phyloP scores from a whole-genome alignment of 2,888 invertebrate species.

The Pachycephus smyrnensis region DNA sequence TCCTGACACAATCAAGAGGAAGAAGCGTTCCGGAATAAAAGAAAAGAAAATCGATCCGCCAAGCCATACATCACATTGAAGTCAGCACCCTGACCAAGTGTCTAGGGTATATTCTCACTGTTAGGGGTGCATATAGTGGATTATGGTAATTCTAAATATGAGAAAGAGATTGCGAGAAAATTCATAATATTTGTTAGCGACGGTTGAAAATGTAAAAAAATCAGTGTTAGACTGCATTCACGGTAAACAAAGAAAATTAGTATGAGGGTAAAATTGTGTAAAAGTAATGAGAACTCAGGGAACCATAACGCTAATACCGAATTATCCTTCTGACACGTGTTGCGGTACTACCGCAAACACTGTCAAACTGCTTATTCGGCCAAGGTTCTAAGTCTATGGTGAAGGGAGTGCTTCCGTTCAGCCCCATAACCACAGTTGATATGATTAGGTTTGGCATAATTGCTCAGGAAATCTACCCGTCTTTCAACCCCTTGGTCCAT shows the following conservation, averaged over 20 bases:
- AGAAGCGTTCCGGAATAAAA: neutral
- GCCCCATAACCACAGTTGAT: slow-evolving; percentile 31
- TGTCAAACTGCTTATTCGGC: slow-evolving; percentile 1
- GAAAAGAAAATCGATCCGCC: neutral
- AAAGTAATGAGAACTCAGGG: neutral
- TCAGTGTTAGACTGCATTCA: neutral
- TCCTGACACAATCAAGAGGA: neutral
- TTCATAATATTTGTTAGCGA: neutral
- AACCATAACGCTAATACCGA: too few species aligned
- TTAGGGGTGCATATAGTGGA: neutral
- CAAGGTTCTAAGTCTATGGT: neutral
- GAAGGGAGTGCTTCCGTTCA: slow-evolving; percentile 15
- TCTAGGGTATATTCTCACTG: neutral
- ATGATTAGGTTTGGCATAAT: slow-evolving; percentile 37
- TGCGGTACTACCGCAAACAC: slow-evolving; percentile 32
- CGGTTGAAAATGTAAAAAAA: neutral
- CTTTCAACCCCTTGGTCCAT: neutral
- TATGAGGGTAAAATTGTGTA: neutral
- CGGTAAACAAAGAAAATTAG: neutral
- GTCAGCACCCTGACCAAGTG: neutral
- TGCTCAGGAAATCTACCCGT: slow-evolving; percentile 25
- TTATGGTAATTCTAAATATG: neutral
- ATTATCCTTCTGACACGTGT: slow-evolving; percentile 20
- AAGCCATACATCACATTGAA: neutral
- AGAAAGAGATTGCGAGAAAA: neutral